phyloP scores from a whole-genome alignment of 2,888 invertebrate genomes.

The Chloroclysta siterata region DNA sequence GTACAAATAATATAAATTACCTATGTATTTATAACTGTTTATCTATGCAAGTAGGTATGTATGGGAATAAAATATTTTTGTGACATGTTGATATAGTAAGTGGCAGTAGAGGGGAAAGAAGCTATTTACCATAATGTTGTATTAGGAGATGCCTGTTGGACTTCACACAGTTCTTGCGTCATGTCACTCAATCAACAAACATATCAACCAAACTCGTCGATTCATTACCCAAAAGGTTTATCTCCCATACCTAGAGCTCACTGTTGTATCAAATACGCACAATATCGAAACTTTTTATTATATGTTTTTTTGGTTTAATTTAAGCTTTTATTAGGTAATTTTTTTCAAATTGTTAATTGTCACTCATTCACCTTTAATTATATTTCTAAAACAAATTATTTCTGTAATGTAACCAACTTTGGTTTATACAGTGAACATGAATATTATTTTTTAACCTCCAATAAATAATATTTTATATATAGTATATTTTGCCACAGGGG shows the following conservation, averaged over 20 bases:
- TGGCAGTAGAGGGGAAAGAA: conserved; percentile 60
- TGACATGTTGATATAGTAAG: conserved; percentile 72
- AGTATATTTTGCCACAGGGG: conserved; percentile 28
- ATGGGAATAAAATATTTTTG: conserved; percentile 75
- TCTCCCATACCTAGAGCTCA: conserved; percentile 43
- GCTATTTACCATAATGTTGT: conserved; percentile 70
- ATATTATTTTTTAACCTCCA: background rate
- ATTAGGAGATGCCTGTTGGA: conserved; percentile 60
- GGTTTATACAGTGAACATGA: background rate
- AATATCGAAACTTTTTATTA: conserved; percentile 46
- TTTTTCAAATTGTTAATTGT: conserved; percentile 47
- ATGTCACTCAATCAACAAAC: conserved; percentile 70
- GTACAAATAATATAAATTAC: conserved; percentile 76
- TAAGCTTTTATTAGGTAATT: conserved; percentile 42
- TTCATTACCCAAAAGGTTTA: conserved; percentile 55
- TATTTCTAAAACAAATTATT: conserved; percentile 40
- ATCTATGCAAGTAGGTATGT: conserved; percentile 65
- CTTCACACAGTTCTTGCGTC: conserved; percentile 78
- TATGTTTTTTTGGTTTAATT: conserved; percentile 32
- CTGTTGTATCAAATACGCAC: conserved; percentile 64
- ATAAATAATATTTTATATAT: conserved; percentile 1
- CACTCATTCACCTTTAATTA: conserved; percentile 64
- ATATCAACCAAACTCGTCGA: conserved; percentile 70
- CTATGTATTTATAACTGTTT: conserved; percentile 62
- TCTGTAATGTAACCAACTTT: conserved; percentile 6